phyloP scores from a whole-genome alignment of 2,113 vertebrate species.

The Piprites chloris region DNA sequence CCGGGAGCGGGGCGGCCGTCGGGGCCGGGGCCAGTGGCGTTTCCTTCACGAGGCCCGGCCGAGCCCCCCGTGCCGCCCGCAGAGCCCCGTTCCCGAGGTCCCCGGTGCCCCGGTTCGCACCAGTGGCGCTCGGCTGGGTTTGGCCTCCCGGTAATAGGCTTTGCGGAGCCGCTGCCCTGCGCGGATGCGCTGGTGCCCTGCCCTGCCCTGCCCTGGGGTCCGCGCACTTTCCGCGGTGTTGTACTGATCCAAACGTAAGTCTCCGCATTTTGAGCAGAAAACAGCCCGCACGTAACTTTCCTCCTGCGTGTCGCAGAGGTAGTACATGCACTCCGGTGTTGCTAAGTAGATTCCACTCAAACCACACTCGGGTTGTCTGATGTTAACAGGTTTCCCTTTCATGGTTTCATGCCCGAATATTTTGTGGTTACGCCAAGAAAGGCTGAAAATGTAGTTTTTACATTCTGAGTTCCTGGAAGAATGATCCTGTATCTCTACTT shows the following conservation, averaged over 20 bases:
- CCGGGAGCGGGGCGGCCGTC: background rate
- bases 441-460: background rate
- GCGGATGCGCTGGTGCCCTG: background rate
- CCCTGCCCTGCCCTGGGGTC: background rate
- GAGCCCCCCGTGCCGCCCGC: background rate
- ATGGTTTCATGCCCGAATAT: accelerated
- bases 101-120: background rate
- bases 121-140: background rate
- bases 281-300: background rate
- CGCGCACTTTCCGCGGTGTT: background rate
- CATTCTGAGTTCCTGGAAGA: background rate
- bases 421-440: background rate
- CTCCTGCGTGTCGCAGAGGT: accelerated
- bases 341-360: background rate
- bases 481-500: background rate
- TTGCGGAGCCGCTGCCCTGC: background rate
- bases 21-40: background rate
- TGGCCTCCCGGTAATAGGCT: background rate
- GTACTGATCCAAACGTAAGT: accelerated
- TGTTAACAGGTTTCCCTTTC: background rate
- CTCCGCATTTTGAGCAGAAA: background rate
- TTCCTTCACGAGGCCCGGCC: background rate
- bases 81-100: background rate
- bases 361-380: accelerated
- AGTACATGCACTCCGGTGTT: accelerated